These are phyloP conservation scores for Chaenogobius annularis DNA, from an alignment of 2,113 vertebrate species.

Conservation along the genomic window DNA sequence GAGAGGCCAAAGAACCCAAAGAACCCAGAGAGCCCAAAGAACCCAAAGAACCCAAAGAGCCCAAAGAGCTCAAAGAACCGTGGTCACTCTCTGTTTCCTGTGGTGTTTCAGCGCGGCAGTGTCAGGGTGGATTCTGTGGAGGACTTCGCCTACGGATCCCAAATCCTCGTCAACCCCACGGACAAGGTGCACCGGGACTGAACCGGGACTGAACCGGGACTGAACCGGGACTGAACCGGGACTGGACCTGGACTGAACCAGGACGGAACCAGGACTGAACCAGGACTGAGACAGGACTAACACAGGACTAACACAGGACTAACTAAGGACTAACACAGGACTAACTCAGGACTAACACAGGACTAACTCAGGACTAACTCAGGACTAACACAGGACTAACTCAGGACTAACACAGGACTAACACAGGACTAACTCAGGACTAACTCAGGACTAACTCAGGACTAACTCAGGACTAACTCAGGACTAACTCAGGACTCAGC, in stretches of 20 bases:
- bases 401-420: too few species aligned
- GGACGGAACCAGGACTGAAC: not conserved
- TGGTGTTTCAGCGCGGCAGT: slow-evolving; percentile 72
- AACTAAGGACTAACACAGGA: too few species aligned
- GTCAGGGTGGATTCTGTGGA: slow-evolving; percentile 89
- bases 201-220: not conserved
- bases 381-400: too few species aligned
- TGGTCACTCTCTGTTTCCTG: not conserved
- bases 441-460: not conserved
- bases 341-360: too few species aligned
- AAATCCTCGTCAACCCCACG: slow-evolving; percentile 84
- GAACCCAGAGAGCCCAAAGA: too few species aligned
- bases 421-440: not conserved
- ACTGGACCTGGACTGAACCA: not conserved
- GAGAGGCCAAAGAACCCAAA: too few species aligned
- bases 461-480: not conserved
- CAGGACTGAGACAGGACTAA: too few species aligned
- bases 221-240: not conserved
- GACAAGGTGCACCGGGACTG: slow-evolving; percentile 68
- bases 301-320: too few species aligned
- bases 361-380: not conserved
- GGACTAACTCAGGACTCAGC: not conserved
- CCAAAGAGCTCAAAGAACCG: not conserved
- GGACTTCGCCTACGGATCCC: slow-evolving; percentile 89
- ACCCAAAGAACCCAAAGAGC: too few species aligned